Conservation (phyloP, 2,797 vertebrate genomes). For the Microctenopoma lineatum region DNA sequence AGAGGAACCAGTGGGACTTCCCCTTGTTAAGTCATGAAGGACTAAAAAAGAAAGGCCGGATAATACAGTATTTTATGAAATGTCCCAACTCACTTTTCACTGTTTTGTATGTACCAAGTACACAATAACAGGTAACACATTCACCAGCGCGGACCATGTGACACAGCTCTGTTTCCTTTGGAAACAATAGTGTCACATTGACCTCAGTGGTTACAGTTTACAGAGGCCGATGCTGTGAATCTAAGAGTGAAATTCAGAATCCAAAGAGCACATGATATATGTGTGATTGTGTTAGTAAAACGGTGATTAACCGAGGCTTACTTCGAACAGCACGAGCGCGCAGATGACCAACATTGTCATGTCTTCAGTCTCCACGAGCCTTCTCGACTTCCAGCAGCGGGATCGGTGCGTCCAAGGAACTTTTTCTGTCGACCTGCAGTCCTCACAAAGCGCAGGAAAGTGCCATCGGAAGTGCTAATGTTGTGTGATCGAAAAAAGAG, state of each 20-base stretch:
- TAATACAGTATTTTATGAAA: constrained; percentile 10
- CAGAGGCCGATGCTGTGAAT: background rate
- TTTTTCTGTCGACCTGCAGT: constrained; percentile 5
- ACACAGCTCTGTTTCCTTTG: constrained; percentile 29
- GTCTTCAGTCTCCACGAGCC: constrained; percentile 51
- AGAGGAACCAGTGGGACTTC: background rate
- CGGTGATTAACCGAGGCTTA: constrained; percentile 55
- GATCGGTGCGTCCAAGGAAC: constrained; percentile 23
- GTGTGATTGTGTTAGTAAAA: background rate
- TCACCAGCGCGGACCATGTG: constrained; percentile 22
- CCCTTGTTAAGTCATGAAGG: background rate
- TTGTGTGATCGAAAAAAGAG: background rate
- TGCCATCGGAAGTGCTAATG: background rate
- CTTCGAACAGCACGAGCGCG: constrained; percentile 74
- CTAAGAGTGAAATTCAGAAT: background rate
- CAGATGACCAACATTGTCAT: constrained; percentile 70
- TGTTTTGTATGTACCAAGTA: constrained; percentile 13
- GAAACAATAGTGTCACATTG: constrained; percentile 29
- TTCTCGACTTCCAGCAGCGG: constrained; percentile 4
- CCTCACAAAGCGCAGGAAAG: constrained; percentile 12
- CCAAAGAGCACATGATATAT: rapidly evolving
- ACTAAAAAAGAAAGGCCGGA: constrained; percentile 1
- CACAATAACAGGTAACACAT: constrained; percentile 7
- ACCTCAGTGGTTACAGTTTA: background rate
- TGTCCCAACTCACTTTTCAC: constrained; percentile 9